Base-by-base conservation (phyloP, 2,113 vertebrate genomes). In the Laticauda colubrina region DNA sequence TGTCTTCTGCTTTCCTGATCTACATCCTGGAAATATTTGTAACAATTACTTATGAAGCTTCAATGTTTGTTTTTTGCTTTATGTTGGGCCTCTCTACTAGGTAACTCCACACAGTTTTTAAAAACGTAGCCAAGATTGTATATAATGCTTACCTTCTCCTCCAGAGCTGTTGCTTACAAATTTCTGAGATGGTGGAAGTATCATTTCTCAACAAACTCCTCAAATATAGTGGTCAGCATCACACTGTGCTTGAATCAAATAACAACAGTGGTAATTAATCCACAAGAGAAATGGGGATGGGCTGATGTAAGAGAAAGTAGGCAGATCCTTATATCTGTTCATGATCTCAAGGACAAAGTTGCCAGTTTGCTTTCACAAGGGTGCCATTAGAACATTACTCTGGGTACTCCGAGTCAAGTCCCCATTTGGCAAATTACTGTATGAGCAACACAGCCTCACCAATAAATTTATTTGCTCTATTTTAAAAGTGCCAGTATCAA, bases 201-300 rank as follows among this genome's bases (percentile, higher is more conserved):
- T 93, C 95, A 15, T 55, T 86, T 94, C 89, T 95, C 95, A 93
- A 93, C 91, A 95, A 96, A 95, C 93, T 94, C 93, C 88, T 26
- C 39, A 96, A 94, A 95, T 95, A 96, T 93, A 95, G 53, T 0
- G 0, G n/a, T 53, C 93, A 87, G 94, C 94, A 94, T 93, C 90
- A 34, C 75, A 90, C 85, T 7, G 64, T 94, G 94, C 95, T 96
- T 96, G 69, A 94, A 94, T 95, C 54, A 95, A 0, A 45, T 81
- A 34, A 56, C 94, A 94, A 92, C 91, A 97, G 92, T 92, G 96
- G 55, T 96, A 96, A 96, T 96, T 96, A 96, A 96, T 93, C 93
- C 96, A 95, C 95, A 56, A 39, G 94, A 96, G 95, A 95, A 94
- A 93, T 54, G 92, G 92, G 92, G 90, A 48, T 12, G 3, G 92